Evolutionary conservation across 2,888 invertebrate species (phyloP).

Genomic region (Apotomis capreana): DNA sequence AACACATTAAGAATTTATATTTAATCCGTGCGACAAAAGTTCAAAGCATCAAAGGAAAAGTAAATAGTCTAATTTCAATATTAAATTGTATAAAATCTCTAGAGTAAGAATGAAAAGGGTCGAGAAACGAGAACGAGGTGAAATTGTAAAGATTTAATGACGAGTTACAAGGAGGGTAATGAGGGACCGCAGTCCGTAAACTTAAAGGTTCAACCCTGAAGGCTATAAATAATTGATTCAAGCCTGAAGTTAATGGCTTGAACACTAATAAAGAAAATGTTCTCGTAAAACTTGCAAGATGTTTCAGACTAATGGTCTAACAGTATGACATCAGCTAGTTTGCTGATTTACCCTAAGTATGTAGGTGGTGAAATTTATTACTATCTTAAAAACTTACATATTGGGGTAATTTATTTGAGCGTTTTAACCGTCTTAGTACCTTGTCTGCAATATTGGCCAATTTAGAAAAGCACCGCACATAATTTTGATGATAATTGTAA

Average conservation of each 20-base stretch:
- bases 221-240: slow-evolving; percentile 31
- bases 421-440: too few relatives aligned
- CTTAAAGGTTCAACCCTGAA: slow-evolving; percentile 9
- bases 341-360: too few relatives aligned
- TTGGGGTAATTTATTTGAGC: too few relatives aligned
- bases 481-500: too few relatives aligned
- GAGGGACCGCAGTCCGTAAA: slow-evolving; percentile 18
- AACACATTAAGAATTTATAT: slow-evolving; percentile 11
- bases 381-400: too few relatives aligned
- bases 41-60: slow-evolving; percentile 4
- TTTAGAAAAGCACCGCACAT: too few relatives aligned
- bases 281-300: slow-evolving; percentile 19
- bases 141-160: slow-evolving; percentile 28
- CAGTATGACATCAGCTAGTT: background rate
- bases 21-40: background rate
- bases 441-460: too few relatives aligned
- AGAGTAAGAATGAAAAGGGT: slow-evolving; percentile 17
- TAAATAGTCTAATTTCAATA: slow-evolving; percentile 14
- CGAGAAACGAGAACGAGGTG: slow-evolving; percentile 1
- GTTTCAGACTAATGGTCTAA: slow-evolving; percentile 16
- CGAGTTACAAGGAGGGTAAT: slow-evolving; percentile 17
- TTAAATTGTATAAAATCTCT: slow-evolving; percentile 1
- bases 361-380: too few relatives aligned
- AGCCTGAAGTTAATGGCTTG: slow-evolving; percentile 28
- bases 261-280: slow-evolving; percentile 29